Evolutionary conservation across 1,140 invertebrate genomes (phyloP), one percentile per base, ranked within the genome.

Genomic region (Zeugodacus cucurbitae): DNA sequence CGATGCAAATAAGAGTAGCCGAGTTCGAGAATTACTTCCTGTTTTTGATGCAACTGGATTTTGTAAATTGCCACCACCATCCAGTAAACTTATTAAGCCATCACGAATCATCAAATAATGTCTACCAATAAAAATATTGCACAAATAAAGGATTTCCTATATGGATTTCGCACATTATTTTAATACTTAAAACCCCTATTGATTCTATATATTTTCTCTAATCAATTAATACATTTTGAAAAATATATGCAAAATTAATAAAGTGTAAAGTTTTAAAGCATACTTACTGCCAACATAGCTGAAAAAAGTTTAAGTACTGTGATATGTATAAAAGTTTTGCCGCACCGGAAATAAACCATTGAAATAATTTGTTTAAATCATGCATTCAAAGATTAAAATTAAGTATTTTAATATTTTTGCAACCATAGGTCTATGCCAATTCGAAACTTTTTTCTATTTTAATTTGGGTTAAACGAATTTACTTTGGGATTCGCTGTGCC

Each of bases 21-120:
- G 96, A 91, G 96, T 96, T 86, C 95, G 96, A 88, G 96, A 97
- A 90, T 94, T 97, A 74, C 94, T 97, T 88, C 97, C 97, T 48
- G 97, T 97, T 26, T 97, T 97, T 92, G 97, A 97, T 93, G 96
- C 97, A 90, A 95, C 96, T 88, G 96, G 96, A 20, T 97, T 97
- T 93, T 93, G 92, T 90, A 96, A 97, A 94, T 95, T 97, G 93
- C 96, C 96, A 59, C 95, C 97, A 89, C 96, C 97, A 87, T 95
- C 96, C 8, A 97, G 96, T 89, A 95, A 96, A 90, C 95, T 96
- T 89, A 95, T 97, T 90, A 97, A 97, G 91, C 96, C 97, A n/a
- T 91, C 92, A 91, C 91, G 92, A 91, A 54, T 29, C 14, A 82
- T 82, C 10, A 48, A 82, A 26, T 82, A 82, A 82, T 92, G 90